Conservation (phyloP, 2,797 vertebrate genomes). For the Cynopterus sphinx region DNA sequence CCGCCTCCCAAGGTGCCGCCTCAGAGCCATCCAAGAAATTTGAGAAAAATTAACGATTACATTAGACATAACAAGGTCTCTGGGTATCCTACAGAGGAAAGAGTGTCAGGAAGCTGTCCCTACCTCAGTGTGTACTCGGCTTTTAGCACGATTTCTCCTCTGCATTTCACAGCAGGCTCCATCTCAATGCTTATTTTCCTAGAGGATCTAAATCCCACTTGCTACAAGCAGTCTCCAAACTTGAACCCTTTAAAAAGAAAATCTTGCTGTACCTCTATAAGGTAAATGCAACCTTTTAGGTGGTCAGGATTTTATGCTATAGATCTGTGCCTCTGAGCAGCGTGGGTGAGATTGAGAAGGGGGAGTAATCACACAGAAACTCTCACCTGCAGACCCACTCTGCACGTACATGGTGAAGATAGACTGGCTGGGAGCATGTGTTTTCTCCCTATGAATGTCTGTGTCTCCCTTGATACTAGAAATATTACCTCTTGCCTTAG, state of each 20-base stretch:
- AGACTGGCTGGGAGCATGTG: fast-evolving
- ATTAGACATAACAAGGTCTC: fast-evolving
- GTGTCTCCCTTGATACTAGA: background rate
- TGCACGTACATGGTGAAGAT: fast-evolving
- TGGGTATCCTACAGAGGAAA: no score
- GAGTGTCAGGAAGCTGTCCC: background rate
- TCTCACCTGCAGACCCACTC: background rate
- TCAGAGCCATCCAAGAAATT: background rate
- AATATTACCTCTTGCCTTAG: background rate
- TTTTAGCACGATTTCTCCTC: no score
- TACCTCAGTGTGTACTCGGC: fast-evolving
- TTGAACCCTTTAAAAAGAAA: background rate
- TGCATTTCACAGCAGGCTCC: background rate
- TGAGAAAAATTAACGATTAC: background rate
- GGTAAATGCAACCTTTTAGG: background rate
- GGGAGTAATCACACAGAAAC: fast-evolving
- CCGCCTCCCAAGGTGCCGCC: background rate
- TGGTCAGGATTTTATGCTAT: background rate
- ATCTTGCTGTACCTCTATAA: background rate
- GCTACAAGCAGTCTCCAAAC: background rate
- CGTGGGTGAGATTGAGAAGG: background rate
- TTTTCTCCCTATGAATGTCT: background rate
- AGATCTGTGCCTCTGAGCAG: background rate
- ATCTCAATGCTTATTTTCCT: background rate
- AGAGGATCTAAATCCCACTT: background rate